Evolutionary conservation across 2,888 invertebrate species (phyloP).

Genomic region (Protonemura montana): DNA sequence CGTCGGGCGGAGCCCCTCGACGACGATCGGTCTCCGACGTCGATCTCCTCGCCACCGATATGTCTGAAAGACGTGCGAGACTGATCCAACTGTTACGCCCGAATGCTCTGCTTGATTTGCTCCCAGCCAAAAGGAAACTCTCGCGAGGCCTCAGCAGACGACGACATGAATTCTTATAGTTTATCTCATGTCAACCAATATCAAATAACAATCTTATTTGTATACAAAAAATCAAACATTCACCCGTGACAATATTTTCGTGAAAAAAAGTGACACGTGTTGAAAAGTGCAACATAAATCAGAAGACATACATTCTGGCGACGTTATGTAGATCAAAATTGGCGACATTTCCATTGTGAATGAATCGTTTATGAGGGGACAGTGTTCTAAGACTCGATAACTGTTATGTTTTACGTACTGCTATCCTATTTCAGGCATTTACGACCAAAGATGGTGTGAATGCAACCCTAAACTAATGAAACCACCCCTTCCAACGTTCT

Average conservation of each 20-base stretch:
- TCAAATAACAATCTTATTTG: constrained; percentile 27
- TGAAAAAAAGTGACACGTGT: background rate
- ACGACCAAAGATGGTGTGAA: background rate
- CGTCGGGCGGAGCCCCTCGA: constrained; percentile 21
- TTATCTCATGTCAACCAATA: constrained; percentile 36
- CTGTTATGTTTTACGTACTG: background rate
- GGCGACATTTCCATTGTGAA: background rate
- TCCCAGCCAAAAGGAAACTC: constrained; percentile 32
- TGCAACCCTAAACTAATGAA: constrained; percentile 16
- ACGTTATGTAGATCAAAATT: background rate
- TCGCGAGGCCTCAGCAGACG: constrained; percentile 21
- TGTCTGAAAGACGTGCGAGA: constrained; percentile 31
- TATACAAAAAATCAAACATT: constrained; percentile 17
- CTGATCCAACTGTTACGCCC: constrained; percentile 36
- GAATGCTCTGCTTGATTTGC: constrained; percentile 40
- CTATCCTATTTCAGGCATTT: background rate
- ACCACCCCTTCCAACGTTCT: background rate
- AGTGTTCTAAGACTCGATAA: background rate
- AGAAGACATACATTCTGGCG: background rate
- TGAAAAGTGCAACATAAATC: background rate
- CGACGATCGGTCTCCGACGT: constrained; percentile 38
- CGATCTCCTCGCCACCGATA: constrained; percentile 25
- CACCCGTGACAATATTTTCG: background rate
- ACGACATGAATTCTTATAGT: constrained; percentile 40
- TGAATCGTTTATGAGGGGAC: background rate